A percentile compares a stretch with the other conserved stretches of the same genome.
These are phyloP conservation scores for Caiman crocodilus DNA, from an alignment of 2,797 vertebrate species.

Conservation along the genomic window DNA sequence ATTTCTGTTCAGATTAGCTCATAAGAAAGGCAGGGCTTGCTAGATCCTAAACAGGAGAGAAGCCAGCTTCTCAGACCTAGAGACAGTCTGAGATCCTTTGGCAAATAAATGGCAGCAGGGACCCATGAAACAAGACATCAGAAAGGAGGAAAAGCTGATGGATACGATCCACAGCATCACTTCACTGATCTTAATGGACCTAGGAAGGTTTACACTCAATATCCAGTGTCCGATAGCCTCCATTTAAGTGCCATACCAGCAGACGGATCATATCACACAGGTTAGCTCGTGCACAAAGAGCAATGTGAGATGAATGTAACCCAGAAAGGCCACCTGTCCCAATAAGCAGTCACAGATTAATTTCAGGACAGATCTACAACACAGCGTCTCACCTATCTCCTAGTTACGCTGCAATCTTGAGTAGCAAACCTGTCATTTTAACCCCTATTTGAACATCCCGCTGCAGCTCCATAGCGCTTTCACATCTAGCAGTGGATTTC, in stretches of 20 bases:
- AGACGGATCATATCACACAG: conserved; percentile 10
- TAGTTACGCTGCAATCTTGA: conserved; percentile 6
- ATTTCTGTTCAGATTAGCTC: background rate
- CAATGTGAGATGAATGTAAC: background rate
- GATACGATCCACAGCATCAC: background rate
- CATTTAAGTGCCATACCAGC: background rate
- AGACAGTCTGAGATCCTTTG: background rate
- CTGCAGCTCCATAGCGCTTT: background rate
- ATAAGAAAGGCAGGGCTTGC: background rate
- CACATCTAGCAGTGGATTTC: conserved; percentile 35
- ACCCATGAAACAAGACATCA: conserved; percentile 10
- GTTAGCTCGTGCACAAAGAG: conserved; percentile 23
- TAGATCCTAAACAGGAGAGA: background rate
- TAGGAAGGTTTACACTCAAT: background rate
- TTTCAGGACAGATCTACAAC: background rate
- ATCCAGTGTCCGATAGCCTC: background rate
- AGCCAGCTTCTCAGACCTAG: background rate
- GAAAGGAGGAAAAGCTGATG: background rate
- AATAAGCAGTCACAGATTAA: background rate
- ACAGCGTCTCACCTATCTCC: background rate
- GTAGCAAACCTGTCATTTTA: conserved; percentile 33
- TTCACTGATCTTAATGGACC: background rate
- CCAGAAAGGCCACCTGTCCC: background rate
- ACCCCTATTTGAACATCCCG: conserved; percentile 63
- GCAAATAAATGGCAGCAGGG: background rate